Conservation (phyloP, 2,888 invertebrate genomes). For the Neria commutata region DNA sequence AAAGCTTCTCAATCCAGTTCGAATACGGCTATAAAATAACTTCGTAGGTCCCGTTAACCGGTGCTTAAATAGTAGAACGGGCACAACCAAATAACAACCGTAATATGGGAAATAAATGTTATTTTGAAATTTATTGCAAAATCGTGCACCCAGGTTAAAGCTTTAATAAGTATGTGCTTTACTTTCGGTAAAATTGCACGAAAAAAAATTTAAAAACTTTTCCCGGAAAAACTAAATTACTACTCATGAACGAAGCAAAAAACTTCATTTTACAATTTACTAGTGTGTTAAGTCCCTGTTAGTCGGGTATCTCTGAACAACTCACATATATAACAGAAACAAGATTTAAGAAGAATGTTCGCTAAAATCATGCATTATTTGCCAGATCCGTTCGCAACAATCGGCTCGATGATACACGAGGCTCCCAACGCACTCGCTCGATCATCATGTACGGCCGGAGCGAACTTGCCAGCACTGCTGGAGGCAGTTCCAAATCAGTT, state of each 20-base stretch:
- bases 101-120: not conserved
- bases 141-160: not conserved
- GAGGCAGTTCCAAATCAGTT: conserved; percentile 51
- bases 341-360: not conserved
- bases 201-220: not conserved
- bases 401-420: conserved; percentile 60
- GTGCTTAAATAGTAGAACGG: no score
- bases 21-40: no score
- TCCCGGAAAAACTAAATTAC: no score
- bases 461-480: conserved; percentile 56
- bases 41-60: no score
- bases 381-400: conserved; percentile 58
- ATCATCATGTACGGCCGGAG: conserved; percentile 62
- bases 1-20: no score
- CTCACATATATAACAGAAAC: no score
- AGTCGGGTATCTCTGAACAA: no score
- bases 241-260: no score
- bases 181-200: not conserved
- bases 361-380: conserved; percentile 1
- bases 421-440: conserved; percentile 60
- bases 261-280: no score
- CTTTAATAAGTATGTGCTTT: not conserved
- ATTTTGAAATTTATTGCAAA: not conserved
- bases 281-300: no score
- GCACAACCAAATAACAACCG: no score